Evolutionary conservation across 2,888 invertebrate species (phyloP), one percentile per base, ranked within the genome.

Genomic region (Urechis unicinctus): DNA sequence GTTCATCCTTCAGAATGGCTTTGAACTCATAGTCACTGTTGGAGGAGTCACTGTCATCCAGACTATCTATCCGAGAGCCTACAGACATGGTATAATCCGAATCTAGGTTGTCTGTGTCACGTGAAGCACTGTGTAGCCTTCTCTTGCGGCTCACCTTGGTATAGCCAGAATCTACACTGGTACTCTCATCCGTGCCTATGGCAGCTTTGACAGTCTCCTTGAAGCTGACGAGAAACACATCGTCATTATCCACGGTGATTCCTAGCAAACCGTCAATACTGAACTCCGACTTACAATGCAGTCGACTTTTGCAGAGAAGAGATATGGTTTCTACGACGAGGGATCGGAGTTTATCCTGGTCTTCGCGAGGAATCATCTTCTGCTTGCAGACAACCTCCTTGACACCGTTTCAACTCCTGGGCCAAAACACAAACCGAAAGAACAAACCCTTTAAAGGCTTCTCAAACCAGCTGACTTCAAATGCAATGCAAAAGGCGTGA

Each of bases 191-290:
- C 17, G 36, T 13, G 36, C 17, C 17, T 9, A 36, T 9, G 9
- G 36, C 17, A 36, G 36, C 9, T 36, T 36, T 36, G 31, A 61
- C 49, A 25, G 56, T 58, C 41, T 61, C 61, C 22, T 59, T 59
- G 31, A 61, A 43, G 36, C 50, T 51, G 36, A 61, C 57, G 5
- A 61, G 52, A 30, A 61, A 59, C 6, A 61, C 57, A 6, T 61
- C 61, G 1, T 55, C 59, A 22, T 55, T 53, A 45, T 61, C 61
- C 13, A 61, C 49, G 29, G 61, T 61, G 29, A 61, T 56, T 22
- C 61, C 61, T 43, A 61, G 48, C 50, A 61, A 47, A 22, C 55
- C 61, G 31, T 61, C 57, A 47, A 61, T 55, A 24, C 52, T 56
- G 43, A 59, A 57, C 24, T 55, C 46, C 29, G 50, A 50, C 30